These are phyloP conservation scores for Hyperoplus immaculatus DNA, from an alignment of 2,797 vertebrate genomes.

Conservation along the genomic window DNA sequence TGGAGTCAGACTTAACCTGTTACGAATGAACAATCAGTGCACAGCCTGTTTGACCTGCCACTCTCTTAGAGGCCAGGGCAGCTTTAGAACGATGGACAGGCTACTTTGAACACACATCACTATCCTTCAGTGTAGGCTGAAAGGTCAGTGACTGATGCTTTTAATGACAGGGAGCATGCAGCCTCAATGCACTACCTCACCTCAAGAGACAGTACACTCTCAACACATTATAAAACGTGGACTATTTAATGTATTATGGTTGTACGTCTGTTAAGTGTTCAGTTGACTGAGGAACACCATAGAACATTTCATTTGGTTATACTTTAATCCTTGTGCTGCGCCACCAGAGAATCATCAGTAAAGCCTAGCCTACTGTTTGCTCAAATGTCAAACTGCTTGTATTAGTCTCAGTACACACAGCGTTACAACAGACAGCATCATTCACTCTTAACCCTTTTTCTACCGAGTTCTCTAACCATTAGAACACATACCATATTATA, in stretches of 20 bases:
- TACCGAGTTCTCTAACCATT: background rate
- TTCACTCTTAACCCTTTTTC: background rate
- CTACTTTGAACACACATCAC: background rate
- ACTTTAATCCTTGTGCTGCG: slow-evolving; percentile 6
- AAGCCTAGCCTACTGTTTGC: slow-evolving; percentile 37
- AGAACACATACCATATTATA: background rate
- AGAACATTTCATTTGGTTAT: slow-evolving; percentile 23
- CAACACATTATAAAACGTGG: background rate
- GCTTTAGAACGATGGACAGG: slow-evolving; percentile 2
- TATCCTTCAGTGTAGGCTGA: background rate
- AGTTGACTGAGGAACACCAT: slow-evolving; percentile 30
- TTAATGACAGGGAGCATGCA: slow-evolving; percentile 7
- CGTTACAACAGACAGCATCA: background rate
- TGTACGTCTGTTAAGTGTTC: slow-evolving; percentile 9
- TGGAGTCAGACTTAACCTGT: slow-evolving; percentile 51
- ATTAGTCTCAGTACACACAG: slow-evolving; percentile 24
- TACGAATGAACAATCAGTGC: slow-evolving; percentile 67
- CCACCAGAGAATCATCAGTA: slow-evolving; percentile 48
- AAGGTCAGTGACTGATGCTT: slow-evolving; percentile 22
- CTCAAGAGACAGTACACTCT: background rate
- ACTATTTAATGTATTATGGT: slow-evolving; percentile 28
- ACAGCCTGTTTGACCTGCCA: slow-evolving; percentile 65
- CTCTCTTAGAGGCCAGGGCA: slow-evolving; percentile 37
- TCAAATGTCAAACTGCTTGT: slow-evolving; percentile 53
- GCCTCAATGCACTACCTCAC: slow-evolving; percentile 9